phyloP scores from a whole-genome alignment of 2,113 vertebrate species.

The Tamias sibiricus region DNA sequence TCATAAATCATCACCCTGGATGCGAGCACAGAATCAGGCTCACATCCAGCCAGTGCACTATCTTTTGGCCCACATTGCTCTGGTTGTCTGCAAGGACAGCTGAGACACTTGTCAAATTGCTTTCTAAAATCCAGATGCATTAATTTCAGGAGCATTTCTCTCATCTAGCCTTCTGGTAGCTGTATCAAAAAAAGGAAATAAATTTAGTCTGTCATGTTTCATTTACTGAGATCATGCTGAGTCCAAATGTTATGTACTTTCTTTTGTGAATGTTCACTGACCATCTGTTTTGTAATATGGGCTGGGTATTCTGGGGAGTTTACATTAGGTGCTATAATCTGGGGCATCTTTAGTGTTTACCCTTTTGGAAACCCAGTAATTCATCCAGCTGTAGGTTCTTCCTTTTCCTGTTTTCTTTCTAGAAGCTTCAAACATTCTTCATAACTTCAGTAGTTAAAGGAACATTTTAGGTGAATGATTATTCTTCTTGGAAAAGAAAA shows the following conservation, averaged over 20 bases:
- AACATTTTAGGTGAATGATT: constrained; percentile 2
- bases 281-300: constrained; percentile 66
- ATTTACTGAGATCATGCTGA: constrained; percentile 60
- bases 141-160: not conserved
- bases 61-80: not conserved
- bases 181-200: constrained; percentile 51
- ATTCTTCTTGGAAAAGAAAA: not conserved
- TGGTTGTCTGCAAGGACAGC: constrained; percentile 10
- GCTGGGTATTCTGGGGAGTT: constrained; percentile 27
- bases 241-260: constrained; percentile 37
- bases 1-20: not conserved
- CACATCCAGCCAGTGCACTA: not conserved
- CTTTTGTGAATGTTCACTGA: constrained; percentile 23
- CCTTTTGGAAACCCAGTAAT: constrained; percentile 48
- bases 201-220: constrained; percentile 66
- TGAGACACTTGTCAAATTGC: constrained; percentile 12
- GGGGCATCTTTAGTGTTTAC: constrained; percentile 28
- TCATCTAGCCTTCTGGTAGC: constrained; percentile 32
- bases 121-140: constrained; percentile 60
- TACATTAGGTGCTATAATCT: constrained; percentile 42
- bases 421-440: not conserved
- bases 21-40: not conserved
- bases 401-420: constrained; percentile 9
- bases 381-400: not conserved
- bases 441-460: not conserved